Evolutionary conservation across 1,140 invertebrate species (phyloP), one percentile per base, ranked within the genome.

Genomic region (Drosophila dunni): DNA sequence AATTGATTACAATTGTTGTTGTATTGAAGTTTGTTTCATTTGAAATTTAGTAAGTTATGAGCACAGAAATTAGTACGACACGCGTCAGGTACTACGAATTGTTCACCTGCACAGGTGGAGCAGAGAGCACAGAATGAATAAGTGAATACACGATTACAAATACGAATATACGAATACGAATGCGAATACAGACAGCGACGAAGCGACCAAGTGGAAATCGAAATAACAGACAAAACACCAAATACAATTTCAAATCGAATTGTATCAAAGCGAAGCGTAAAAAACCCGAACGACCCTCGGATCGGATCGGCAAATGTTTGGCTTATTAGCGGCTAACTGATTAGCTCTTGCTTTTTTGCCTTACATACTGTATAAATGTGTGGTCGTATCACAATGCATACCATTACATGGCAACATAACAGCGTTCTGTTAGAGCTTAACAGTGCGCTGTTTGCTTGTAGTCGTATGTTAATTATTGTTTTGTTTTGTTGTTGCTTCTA

Each of bases 21-120:
- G 40, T 33, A 20, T 57, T 48, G 7, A 8, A 5, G 50, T 36
- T 53, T 53, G 42, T 64, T 66, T 62, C 50, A 40, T 42, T 69
- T 44, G 9, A 24, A 36, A 34, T 45, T 62, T 42, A 36, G 38
- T 48, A 45, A 62, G 45, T 67, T 73, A 51, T 51, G n/a, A 60
- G 29, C 15, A 71, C 67, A 66, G 70, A 62, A 74, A 86, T 82
- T 89, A 83, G 53, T 67, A 74, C 61, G 53, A 66, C 72, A 75
- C 77, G 50, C 77, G 74, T 20, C 67, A 64, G 53, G 58, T 71
- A 70, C 73, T 40, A 45, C 38, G 62, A 75, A 61, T 66, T 51
- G 65, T 79, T 84, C 83, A 88, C 81, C 84, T 88, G 84, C 76
- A 80, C 84, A 88, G 84, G 84, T 88, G 78, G 75, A 88, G 84